Conservation (phyloP, 2,797 vertebrate species). For the Sebastes diploproa region DNA sequence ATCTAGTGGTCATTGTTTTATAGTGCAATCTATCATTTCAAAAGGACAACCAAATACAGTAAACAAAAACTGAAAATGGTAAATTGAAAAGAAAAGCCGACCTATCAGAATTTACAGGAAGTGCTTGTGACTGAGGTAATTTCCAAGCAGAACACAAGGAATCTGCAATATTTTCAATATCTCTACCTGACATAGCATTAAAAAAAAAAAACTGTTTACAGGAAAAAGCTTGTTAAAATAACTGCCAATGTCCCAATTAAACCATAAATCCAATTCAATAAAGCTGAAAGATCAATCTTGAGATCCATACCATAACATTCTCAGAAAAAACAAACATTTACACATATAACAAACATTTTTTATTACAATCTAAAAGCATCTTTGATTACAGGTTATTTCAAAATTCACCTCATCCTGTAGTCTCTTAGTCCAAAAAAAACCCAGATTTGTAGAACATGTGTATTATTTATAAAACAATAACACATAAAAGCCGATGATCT, state of each 20-base stretch:
- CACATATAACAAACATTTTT: background rate
- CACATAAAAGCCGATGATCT: background rate
- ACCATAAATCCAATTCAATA: background rate
- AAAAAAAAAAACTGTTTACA: background rate
- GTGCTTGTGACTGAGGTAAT: background rate
- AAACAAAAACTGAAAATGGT: background rate
- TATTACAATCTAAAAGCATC: slow-evolving; percentile 2
- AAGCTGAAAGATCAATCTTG: background rate
- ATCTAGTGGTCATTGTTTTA: slow-evolving; percentile 31
- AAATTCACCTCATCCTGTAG: background rate
- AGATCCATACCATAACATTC: background rate
- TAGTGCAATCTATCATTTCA: background rate
- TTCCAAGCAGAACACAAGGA: background rate
- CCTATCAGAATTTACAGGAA: background rate
- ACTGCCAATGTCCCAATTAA: background rate
- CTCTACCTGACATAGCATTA: background rate
- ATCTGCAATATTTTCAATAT: background rate
- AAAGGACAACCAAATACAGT: background rate
- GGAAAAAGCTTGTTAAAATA: background rate
- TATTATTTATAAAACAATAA: background rate
- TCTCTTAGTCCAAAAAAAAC: background rate
- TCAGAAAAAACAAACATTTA: background rate
- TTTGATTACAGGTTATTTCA: background rate
- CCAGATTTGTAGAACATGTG: background rate
- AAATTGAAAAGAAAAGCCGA: background rate